Conservation (phyloP, 2,888 invertebrate genomes). For the Ferrisia virgata region DNA sequence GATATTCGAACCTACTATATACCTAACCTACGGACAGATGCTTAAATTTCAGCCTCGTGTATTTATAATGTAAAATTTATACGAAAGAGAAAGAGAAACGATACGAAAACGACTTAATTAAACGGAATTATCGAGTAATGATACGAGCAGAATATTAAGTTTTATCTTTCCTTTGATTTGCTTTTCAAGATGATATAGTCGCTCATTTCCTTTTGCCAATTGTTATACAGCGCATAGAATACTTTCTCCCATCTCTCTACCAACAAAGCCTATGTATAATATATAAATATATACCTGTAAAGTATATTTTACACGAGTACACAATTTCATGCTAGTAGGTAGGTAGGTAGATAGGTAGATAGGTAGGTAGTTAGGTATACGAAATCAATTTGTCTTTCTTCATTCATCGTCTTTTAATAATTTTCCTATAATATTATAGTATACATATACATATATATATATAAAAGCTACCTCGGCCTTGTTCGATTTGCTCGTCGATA, state of each 20-base stretch:
- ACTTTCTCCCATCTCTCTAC: background rate
- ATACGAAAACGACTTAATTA: constrained; percentile 23
- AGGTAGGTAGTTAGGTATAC: background rate
- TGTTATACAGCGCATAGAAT: too few species aligned
- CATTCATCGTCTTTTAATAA: background rate
- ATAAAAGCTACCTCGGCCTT: background rate
- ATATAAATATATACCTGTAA: too few species aligned
- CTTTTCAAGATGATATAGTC: background rate
- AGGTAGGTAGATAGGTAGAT: too few species aligned
- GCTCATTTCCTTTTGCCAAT: constrained; percentile 17
- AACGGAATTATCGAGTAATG: constrained; percentile 26
- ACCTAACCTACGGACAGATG: too few species aligned
- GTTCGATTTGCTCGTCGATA: background rate
- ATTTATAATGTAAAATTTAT: background rate
- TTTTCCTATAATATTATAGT: background rate
- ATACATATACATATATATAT: too few species aligned
- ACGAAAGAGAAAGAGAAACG: background rate
- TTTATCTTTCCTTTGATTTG: constrained; percentile 21
- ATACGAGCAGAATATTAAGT: constrained; percentile 28
- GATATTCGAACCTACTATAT: too few species aligned
- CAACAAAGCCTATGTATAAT: constrained; percentile 2
- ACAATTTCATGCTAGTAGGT: background rate
- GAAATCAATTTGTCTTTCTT: constrained; percentile 4
- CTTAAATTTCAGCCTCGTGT: too few species aligned
- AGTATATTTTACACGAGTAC: background rate